Evolutionary conservation across 2,797 vertebrate genomes (phyloP).

Genomic region (Pangasius krempfi): DNA sequence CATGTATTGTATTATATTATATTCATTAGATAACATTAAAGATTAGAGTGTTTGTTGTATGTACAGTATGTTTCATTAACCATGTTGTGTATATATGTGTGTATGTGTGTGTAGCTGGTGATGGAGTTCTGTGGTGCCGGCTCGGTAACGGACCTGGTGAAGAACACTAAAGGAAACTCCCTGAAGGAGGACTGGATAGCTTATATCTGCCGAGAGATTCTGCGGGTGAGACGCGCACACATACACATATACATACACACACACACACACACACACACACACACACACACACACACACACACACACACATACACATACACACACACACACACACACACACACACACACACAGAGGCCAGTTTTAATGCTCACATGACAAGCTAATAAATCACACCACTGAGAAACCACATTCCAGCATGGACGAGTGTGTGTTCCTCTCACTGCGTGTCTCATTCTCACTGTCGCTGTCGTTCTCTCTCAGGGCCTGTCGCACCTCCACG

Average conservation of each 20-base stretch:
- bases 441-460: not conserved
- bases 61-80: not conserved
- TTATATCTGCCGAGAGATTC: conserved; percentile 92
- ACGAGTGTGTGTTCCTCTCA: not conserved
- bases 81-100: not conserved
- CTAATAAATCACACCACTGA: not conserved
- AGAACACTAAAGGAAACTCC: conserved; percentile 91
- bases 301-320: not conserved
- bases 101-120: conserved; percentile 73
- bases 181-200: conserved; percentile 94
- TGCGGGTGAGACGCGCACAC: conserved; percentile 75
- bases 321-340: no score
- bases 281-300: not conserved
- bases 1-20: not conserved
- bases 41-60: not conserved
- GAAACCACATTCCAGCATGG: not conserved
- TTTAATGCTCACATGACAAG: not conserved
- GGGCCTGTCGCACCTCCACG: conserved; percentile 91
- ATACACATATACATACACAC: not conserved
- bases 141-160: conserved; percentile 91
- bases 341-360: not conserved
- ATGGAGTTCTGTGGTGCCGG: conserved; percentile 96
- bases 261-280: not conserved
- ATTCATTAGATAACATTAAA: not conserved
- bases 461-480: conserved; percentile 57